Evolutionary conservation across 2,888 invertebrate genomes (phyloP).

Genomic region (Neoascia interrupta): DNA sequence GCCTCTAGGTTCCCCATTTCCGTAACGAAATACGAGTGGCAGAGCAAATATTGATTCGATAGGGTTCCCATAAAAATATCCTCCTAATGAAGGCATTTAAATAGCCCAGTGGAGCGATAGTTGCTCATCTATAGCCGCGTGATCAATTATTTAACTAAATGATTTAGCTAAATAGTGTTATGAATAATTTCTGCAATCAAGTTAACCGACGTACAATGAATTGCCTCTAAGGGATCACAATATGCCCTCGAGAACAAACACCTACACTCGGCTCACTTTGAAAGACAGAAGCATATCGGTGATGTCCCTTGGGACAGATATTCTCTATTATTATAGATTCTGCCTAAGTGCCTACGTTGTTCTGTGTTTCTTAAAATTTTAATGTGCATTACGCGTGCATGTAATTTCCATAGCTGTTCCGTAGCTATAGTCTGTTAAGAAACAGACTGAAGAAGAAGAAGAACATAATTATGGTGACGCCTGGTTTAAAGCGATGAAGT

Average conservation of each 20-base stretch:
- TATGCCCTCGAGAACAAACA: conserved; percentile 14
- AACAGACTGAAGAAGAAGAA: too few relatives aligned
- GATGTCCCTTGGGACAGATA: conserved; percentile 17
- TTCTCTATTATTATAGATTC: too few relatives aligned
- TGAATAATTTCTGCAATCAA: conserved; percentile 50
- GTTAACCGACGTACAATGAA: conserved; percentile 48
- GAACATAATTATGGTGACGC: too few relatives aligned
- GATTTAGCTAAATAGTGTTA: conserved; percentile 26
- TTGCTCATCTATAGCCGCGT: too few relatives aligned
- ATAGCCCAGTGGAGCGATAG: too few relatives aligned
- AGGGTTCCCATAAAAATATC: too few relatives aligned
- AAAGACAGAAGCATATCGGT: conserved; percentile 4
- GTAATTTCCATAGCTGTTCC: not conserved
- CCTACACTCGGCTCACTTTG: not conserved
- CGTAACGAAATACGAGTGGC: too few relatives aligned
- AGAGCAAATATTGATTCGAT: too few relatives aligned
- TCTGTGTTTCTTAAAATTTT: not conserved
- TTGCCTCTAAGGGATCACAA: conserved; percentile 7
- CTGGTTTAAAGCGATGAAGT: too few relatives aligned
- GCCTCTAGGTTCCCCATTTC: too few relatives aligned
- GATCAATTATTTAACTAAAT: conserved; percentile 26
- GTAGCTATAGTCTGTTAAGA: not conserved
- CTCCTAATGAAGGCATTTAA: too few relatives aligned
- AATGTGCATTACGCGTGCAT: conserved; percentile 18
- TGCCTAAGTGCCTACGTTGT: not conserved